A percentile compares a stretch with the other conserved stretches of the same genome.
Conservation (phyloP, 2,888 invertebrate species). For the Tetropium fuscum region DNA sequence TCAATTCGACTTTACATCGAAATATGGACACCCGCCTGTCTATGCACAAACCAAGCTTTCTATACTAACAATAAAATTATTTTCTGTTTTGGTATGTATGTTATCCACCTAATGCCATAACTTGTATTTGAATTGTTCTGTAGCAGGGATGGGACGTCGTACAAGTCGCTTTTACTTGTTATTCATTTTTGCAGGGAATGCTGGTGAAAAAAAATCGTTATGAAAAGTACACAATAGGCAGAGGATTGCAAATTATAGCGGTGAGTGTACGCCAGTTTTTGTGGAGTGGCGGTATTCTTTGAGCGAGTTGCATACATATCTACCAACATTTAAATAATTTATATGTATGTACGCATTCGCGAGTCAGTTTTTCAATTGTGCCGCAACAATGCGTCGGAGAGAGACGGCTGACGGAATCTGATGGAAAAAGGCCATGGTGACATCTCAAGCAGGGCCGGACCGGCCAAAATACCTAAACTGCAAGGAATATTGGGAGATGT, state of each 20-base stretch:
- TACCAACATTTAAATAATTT: slow-evolving; percentile 67
- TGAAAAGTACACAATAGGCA: slow-evolving; percentile 57
- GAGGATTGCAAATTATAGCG: slow-evolving; percentile 61
- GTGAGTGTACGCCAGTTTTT: slow-evolving; percentile 65
- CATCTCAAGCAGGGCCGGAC: slow-evolving; percentile 29
- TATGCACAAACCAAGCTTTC: too few species aligned
- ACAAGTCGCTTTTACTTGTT: slow-evolving; percentile 12
- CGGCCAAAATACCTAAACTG: too few species aligned
- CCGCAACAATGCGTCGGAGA: slow-evolving; percentile 58
- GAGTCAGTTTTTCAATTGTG: slow-evolving; percentile 63
- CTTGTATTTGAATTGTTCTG: too few species aligned
- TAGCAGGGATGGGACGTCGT: neutral
- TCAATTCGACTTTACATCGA: too few species aligned
- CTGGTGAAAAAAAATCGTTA: slow-evolving; percentile 53
- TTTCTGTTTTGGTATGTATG: too few species aligned
- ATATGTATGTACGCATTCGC: slow-evolving; percentile 65
- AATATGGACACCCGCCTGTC: too few species aligned
- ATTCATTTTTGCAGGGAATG: slow-evolving; percentile 31
- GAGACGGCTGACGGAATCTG: slow-evolving; percentile 56
- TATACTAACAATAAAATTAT: too few species aligned
- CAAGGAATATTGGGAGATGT: too few species aligned
- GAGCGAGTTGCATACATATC: slow-evolving; percentile 66
- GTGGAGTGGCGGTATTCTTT: slow-evolving; percentile 63
- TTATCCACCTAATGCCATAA: too few species aligned
- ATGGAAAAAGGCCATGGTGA: slow-evolving; percentile 49